Percentiles rank a stretch among this genome's conserved stretches.
Conservation (phyloP, 2,888 invertebrate species). For the Ormyrus pomaceus region DNA sequence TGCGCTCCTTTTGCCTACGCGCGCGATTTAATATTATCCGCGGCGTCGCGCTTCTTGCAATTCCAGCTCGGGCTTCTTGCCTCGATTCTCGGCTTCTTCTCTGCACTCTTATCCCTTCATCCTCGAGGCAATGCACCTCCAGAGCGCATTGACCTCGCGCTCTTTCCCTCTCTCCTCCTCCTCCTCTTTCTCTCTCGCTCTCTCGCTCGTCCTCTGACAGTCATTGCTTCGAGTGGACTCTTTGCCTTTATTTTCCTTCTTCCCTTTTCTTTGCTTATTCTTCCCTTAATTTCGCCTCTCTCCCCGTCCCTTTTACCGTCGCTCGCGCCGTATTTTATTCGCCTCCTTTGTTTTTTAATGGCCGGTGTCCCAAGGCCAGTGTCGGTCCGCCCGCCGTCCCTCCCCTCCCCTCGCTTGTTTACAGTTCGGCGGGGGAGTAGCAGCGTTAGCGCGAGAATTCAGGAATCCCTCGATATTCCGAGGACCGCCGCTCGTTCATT, state of each 20-base stretch:
- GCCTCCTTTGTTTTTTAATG: background rate
- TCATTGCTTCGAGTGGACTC: conserved; percentile 55
- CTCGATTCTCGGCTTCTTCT: conserved; percentile 55
- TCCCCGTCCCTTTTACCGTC: background rate
- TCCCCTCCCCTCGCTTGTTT: background rate
- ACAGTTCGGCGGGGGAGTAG: too few relatives aligned
- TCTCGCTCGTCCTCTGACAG: conserved; percentile 53
- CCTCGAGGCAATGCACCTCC: conserved; percentile 72
- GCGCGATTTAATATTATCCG: conserved; percentile 40
- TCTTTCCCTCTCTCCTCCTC: conserved; percentile 30
- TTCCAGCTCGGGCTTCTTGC: conserved; percentile 19
- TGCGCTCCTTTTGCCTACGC: conserved; percentile 4
- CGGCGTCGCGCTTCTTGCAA: conserved; percentile 30
- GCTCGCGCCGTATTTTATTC: conserved; percentile 6
- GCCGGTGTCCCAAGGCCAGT: background rate
- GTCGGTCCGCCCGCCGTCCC: background rate
- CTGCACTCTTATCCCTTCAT: conserved; percentile 57
- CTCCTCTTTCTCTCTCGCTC: conserved; percentile 28
- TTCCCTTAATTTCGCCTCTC: conserved; percentile 52
- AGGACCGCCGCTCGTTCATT: too few relatives aligned
- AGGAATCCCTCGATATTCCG: too few relatives aligned
- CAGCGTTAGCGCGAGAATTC: too few relatives aligned
- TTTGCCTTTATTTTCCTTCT: conserved; percentile 57
- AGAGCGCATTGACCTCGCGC: conserved; percentile 69
- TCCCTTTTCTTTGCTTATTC: conserved; percentile 36